Percentiles rank a stretch among this genome's conserved stretches.
Evolutionary conservation across 2,113 vertebrate species (phyloP).

Genomic region (Lasiurus borealis): DNA sequence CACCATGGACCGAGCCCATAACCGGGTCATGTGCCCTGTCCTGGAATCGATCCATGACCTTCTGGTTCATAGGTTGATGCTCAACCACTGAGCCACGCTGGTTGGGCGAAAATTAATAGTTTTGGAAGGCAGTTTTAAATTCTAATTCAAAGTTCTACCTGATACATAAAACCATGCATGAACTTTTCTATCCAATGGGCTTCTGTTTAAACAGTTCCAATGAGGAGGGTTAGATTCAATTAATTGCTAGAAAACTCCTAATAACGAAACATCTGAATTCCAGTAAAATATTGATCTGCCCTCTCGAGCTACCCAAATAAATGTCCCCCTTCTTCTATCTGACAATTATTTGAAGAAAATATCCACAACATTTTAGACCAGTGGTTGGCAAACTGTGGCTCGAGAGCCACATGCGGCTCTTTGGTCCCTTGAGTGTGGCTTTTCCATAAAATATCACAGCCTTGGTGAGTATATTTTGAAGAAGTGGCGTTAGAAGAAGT

Average conservation of each 20-base stretch:
- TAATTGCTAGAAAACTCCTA: conserved; percentile 37
- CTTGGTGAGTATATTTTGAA: too few relatives aligned
- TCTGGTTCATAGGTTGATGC: too few relatives aligned
- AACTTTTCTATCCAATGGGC: conserved; percentile 39
- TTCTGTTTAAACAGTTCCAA: conserved; percentile 47
- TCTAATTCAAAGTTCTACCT: conserved; percentile 49
- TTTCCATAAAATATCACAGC: too few relatives aligned
- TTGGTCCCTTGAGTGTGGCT: too few relatives aligned
- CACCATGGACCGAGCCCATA: too few relatives aligned
- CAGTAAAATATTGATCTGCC: conserved; percentile 33
- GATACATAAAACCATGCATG: not conserved
- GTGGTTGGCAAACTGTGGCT: too few relatives aligned
- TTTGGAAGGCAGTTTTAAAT: conserved; percentile 18
- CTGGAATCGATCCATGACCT: too few relatives aligned
- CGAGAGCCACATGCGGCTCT: too few relatives aligned
- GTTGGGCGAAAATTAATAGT: not conserved
- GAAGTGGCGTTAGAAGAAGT: too few relatives aligned
- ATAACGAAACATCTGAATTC: conserved; percentile 19
- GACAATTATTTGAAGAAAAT: conserved; percentile 58
- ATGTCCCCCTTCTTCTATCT: not conserved
- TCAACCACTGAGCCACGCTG: too few relatives aligned
- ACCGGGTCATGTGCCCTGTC: too few relatives aligned
- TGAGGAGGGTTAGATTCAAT: conserved; percentile 21
- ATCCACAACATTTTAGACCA: conserved; percentile 32
- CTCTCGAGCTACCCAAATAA: conserved; percentile 44